Evolutionary conservation across 2,113 vertebrate genomes (phyloP), one percentile per base, ranked within the genome.

Genomic region (Morone chrysops): DNA sequence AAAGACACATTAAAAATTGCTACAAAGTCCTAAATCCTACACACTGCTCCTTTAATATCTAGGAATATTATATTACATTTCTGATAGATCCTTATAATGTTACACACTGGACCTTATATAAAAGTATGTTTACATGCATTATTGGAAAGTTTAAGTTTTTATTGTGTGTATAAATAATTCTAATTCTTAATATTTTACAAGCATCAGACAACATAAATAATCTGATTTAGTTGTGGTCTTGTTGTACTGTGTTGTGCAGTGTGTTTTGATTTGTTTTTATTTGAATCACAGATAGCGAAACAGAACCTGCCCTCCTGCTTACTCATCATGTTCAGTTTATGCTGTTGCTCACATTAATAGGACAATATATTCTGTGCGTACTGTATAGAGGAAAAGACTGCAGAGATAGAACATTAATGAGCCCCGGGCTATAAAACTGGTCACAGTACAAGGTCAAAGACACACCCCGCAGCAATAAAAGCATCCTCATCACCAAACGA

Each of bases 381-480:
- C 71, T 80, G 48, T 41, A 9, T 1, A 18, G 40, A 75, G 31
- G 5, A 62, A 47, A 60, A n/a, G 16, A 36, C 41, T 20, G 59
- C 13, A 41, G 59, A 45, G 53, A 47, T 60, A 25, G 6, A 75
- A 5, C 40, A 59, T 38, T 59, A 50, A 69, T 43, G 67, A 81
- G 59, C 61, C 68, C 36, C 6, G 6, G 18, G 59, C 53, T 6
- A 10, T 77, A 76, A 86, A 81, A 65, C 60, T 31, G 25, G 8
- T 22, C 40, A 60, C 25, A 14, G 85, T 43, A 56, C 56, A 72
- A 73, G 82, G 77, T 83, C 75, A 73, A 38, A 73, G 22, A 57
- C 66, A 65, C 16, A 54, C 51, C 16, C 77, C 8, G n/a, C 66
- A 56, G 68, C 70, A 71, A 65, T 78, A 75, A 78, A 78, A 81